Conservation (phyloP, 2,888 invertebrate genomes). For the Dryococelus australis region DNA sequence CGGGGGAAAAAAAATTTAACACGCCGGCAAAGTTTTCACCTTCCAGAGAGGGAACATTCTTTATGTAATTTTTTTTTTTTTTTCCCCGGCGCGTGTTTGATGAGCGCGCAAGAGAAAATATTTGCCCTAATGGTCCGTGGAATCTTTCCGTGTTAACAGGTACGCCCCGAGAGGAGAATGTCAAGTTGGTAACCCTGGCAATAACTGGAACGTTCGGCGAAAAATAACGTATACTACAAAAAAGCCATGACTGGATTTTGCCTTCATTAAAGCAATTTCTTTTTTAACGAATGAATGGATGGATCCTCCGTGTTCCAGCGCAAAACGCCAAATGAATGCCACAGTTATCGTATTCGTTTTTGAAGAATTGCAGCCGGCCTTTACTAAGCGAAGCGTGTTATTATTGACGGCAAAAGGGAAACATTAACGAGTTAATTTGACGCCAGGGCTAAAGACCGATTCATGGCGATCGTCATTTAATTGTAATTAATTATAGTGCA, state of each 20-base stretch:
- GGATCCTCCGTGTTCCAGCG: background rate
- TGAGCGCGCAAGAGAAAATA: background rate
- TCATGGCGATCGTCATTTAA: no score
- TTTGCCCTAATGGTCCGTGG: background rate
- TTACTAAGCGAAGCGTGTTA: no score
- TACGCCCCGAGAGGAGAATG: background rate
- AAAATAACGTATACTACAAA: background rate
- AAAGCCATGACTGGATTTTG: background rate
- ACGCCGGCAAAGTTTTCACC: background rate
- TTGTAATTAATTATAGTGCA: no score
- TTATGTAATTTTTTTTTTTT: background rate
- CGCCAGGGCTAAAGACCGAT: no score
- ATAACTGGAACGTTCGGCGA: background rate
- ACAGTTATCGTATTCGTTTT: no score
- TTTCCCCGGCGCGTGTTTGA: background rate
- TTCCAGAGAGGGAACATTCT: background rate
- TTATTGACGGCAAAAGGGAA: no score
- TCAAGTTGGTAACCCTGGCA: background rate
- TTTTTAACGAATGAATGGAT: background rate
- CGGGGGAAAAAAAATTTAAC: background rate
- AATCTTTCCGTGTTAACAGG: background rate
- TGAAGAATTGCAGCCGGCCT: no score
- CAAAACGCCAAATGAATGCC: background rate
- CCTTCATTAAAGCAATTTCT: background rate
- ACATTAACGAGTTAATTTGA: no score